phyloP scores from a whole-genome alignment of 2,888 invertebrate genomes.

The Podabrus alpinus region DNA sequence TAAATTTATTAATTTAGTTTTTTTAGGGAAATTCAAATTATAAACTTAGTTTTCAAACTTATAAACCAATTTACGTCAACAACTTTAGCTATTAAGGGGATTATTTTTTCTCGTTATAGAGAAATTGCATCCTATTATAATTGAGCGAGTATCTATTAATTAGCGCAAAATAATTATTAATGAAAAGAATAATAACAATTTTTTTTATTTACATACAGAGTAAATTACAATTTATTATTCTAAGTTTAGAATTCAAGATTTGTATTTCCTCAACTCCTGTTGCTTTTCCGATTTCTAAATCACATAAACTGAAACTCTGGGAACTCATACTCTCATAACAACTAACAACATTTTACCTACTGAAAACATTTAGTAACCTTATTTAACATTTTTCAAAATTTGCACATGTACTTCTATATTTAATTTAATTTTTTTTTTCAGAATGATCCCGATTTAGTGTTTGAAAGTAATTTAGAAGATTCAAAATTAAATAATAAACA shows the following conservation, averaged over 20 bases:
- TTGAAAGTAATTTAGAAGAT: constrained; percentile 49
- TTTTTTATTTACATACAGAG: not conserved
- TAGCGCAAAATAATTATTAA: not conserved
- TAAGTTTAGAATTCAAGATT: not conserved
- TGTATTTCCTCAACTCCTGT: not conserved
- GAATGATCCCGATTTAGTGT: constrained; percentile 54
- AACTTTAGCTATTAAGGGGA: not conserved
- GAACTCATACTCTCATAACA: not conserved
- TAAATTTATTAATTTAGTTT: not conserved
- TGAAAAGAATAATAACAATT: not conserved
- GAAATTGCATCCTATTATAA: not conserved
- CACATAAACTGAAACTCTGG: no score
- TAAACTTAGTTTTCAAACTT: not conserved
- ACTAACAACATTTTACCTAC: not conserved
- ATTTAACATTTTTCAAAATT: not conserved
- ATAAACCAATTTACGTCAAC: not conserved
- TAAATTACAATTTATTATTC: not conserved
- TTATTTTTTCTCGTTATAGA: not conserved
- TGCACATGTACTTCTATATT: not conserved
- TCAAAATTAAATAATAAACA: constrained; percentile 43
- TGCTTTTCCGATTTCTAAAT: not conserved
- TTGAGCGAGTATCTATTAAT: not conserved
- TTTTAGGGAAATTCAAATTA: not conserved
- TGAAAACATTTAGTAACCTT: not conserved
- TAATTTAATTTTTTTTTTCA: constrained; percentile 43